These are phyloP conservation scores for Morpho achilles DNA, from an alignment of 2,888 invertebrate species.

Conservation along the genomic window DNA sequence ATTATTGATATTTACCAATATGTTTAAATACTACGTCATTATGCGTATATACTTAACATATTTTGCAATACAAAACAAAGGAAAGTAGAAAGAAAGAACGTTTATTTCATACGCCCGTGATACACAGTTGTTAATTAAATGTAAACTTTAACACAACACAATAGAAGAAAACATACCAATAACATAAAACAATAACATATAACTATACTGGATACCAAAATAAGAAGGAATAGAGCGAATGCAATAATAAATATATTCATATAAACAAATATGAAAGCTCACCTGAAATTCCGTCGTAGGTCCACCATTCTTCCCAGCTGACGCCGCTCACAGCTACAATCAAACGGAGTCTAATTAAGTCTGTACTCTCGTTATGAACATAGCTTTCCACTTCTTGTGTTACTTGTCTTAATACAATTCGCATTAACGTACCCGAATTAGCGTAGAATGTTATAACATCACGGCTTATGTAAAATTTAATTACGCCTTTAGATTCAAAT, in stretches of 20 bases:
- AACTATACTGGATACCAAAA: no score
- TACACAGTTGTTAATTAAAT: no score
- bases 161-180: no score
- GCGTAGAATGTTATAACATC: constrained; percentile 11
- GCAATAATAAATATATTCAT: constrained; percentile 9
- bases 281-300: constrained; percentile 97
- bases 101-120: no score
- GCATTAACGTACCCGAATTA: constrained; percentile 13
- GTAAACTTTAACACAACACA: no score
- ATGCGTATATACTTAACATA: no score
- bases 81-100: no score
- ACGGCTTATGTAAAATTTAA: neutral
- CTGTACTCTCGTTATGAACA: constrained; percentile 55
- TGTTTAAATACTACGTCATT: no score
- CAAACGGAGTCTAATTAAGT: constrained; percentile 72
- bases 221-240: neutral
- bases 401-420: constrained; percentile 19
- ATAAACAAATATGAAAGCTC: constrained; percentile 49
- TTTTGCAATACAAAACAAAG: no score
- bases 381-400: constrained; percentile 24
- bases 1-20: no score
- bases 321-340: constrained; percentile 86
- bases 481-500: no score
- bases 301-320: constrained; percentile 98
- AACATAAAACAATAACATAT: no score